These are phyloP conservation scores for Xylota sylvarum DNA, from an alignment of 2,888 invertebrate genomes.

Conservation along the genomic window DNA sequence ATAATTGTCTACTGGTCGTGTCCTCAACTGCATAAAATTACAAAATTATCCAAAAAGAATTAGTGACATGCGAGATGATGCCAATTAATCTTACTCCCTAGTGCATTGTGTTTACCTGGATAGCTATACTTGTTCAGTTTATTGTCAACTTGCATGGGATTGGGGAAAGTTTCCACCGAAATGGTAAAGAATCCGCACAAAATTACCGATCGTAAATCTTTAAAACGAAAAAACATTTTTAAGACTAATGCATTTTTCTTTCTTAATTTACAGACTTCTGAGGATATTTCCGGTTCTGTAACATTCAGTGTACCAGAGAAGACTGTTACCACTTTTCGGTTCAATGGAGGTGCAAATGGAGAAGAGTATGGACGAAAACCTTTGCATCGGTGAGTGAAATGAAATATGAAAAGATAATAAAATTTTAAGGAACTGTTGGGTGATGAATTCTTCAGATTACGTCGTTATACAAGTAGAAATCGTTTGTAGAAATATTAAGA, in stretches of 20 bases:
- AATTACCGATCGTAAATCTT: not conserved
- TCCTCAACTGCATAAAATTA: not conserved
- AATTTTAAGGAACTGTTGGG: no score
- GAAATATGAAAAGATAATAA: no score
- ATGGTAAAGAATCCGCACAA: not conserved
- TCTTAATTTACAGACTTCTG: constrained; percentile 78
- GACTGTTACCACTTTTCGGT: constrained; percentile 78
- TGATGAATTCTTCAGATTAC: no score
- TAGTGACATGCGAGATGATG: constrained; percentile 7
- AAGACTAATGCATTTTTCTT: not conserved
- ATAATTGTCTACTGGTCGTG: no score
- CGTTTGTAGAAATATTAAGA: no score
- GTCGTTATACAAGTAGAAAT: no score
- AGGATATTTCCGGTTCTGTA: constrained; percentile 80
- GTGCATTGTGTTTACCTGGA: not conserved
- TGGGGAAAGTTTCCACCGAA: not conserved
- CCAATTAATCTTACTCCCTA: not conserved
- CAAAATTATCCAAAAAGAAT: constrained; percentile 2
- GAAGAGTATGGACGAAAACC: constrained; percentile 79
- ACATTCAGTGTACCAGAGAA: constrained; percentile 79
- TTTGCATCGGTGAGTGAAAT: constrained; percentile 77
- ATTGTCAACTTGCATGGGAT: not conserved
- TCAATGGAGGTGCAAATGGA: constrained; percentile 61
- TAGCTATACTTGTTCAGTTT: not conserved
- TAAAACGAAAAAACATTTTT: not conserved